Conservation (phyloP, 2,797 vertebrate genomes). For the Manis crassicaudata region DNA sequence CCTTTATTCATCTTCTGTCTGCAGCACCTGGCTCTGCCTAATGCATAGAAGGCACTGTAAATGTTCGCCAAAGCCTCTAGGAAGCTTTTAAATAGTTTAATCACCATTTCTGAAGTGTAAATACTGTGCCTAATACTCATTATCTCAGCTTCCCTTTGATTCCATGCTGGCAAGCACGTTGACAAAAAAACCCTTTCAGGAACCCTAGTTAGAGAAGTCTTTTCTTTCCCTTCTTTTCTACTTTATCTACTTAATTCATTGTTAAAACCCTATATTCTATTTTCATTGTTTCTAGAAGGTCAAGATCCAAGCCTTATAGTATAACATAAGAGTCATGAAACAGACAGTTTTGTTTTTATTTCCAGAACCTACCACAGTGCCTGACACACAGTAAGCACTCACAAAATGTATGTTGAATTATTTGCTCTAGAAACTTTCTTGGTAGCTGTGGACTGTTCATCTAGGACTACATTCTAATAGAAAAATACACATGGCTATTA, state of each 20-base stretch:
- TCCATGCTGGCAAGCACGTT: background rate
- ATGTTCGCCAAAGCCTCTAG: background rate
- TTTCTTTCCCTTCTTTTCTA: background rate
- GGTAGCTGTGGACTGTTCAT: background rate
- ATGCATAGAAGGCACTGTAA: background rate
- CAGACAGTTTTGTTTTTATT: background rate
- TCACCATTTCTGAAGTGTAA: background rate
- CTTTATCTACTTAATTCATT: background rate
- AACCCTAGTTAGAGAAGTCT: constrained; percentile 3
- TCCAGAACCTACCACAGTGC: background rate
- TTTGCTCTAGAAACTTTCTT: constrained; percentile 18
- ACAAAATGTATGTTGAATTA: background rate
- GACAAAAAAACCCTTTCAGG: background rate
- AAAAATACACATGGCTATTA: background rate
- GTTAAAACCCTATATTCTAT: background rate
- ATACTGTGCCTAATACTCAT: background rate
- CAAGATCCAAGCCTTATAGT: background rate
- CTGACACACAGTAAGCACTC: background rate
- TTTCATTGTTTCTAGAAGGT: background rate
- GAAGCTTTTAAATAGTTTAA: constrained; percentile 34
- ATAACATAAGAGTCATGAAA: background rate
- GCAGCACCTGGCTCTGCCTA: background rate
- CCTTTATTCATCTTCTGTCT: background rate
- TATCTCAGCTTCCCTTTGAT: background rate
- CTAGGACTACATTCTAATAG: background rate